Percentiles rank a stretch among this genome's conserved stretches.
Evolutionary conservation across 2,113 vertebrate species (phyloP).

Genomic region (Archilochus colubris): DNA sequence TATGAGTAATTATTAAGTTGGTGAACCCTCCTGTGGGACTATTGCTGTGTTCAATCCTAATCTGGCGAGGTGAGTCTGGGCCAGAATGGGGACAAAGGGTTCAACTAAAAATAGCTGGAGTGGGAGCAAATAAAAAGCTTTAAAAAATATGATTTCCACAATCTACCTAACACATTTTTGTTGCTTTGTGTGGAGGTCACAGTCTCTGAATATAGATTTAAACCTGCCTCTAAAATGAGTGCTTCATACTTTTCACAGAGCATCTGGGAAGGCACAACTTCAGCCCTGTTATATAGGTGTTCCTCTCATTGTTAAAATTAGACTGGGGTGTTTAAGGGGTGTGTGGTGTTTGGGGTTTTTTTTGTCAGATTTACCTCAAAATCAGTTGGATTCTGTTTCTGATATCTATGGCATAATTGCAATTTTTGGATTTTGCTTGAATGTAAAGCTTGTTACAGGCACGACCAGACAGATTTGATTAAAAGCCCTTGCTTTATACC

Average conservation of each 20-base stretch:
- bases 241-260: background rate
- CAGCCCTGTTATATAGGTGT: background rate
- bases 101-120: background rate
- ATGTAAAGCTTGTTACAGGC: background rate
- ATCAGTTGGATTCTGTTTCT: background rate
- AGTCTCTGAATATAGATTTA: background rate
- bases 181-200: background rate
- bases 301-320: background rate
- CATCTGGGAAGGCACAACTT: background rate
- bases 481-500: background rate
- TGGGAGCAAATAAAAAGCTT: background rate
- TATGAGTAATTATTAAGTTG: background rate
- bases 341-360: background rate
- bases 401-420: background rate
- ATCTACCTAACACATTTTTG: background rate
- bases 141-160: background rate
- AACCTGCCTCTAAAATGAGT: background rate
- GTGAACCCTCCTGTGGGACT: background rate
- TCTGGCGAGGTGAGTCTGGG: background rate
- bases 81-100: background rate
- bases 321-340: background rate
- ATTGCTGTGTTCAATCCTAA: background rate
- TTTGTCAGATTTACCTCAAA: background rate
- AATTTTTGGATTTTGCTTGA: background rate
- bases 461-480: background rate